Evolutionary conservation across 2,797 vertebrate genomes (phyloP).

Genomic region (Pangasius djambal): DNA sequence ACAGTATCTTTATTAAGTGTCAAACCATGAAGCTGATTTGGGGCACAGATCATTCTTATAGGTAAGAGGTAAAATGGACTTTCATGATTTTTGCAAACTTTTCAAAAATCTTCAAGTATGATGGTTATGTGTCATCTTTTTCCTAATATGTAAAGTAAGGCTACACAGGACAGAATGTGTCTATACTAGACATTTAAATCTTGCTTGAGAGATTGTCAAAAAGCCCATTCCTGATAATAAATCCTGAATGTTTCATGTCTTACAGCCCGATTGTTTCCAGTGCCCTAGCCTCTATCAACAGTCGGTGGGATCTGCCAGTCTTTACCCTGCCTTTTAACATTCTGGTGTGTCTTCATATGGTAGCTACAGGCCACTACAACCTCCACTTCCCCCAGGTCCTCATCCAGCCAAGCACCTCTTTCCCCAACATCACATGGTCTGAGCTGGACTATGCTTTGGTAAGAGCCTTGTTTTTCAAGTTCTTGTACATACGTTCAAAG

Average conservation of each 20-base stretch:
- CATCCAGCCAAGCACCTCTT: constrained; percentile 75
- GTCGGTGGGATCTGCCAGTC: constrained; percentile 92
- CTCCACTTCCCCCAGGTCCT: constrained; percentile 84
- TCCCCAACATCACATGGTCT: constrained; percentile 88
- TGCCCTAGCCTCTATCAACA: constrained; percentile 85
- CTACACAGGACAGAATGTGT: background rate
- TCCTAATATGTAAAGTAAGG: background rate
- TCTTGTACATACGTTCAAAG: too few species aligned
- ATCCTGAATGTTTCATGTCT: constrained; percentile 33
- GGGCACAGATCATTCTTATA: too few species aligned
- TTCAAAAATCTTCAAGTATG: background rate
- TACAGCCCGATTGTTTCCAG: constrained; percentile 89
- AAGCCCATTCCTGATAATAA: background rate
- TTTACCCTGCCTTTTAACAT: constrained; percentile 95
- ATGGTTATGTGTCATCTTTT: background rate
- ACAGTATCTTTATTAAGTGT: background rate
- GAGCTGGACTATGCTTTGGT: constrained; percentile 83
- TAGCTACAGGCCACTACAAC: constrained; percentile 89
- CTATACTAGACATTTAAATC: background rate
- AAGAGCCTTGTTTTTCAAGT: constrained; percentile 47
- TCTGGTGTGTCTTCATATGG: constrained; percentile 85
- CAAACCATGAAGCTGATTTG: background rate
- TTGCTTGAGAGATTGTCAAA: background rate
- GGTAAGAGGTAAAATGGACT: background rate
- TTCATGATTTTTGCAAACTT: background rate